phyloP scores from a whole-genome alignment of 2,888 invertebrate genomes.

The Ophion slaviceki region DNA sequence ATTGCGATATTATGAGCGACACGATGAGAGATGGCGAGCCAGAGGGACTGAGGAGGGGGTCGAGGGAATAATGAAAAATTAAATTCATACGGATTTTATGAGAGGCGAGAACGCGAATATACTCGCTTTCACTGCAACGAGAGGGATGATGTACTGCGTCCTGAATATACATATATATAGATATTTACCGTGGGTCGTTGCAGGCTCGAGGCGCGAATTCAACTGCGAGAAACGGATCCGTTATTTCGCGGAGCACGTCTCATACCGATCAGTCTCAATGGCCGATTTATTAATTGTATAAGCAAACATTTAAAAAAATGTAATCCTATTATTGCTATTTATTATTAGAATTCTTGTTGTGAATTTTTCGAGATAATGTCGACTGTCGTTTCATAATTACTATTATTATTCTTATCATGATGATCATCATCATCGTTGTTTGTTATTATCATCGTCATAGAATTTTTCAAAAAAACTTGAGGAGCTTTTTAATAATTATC shows the following conservation, averaged over 20 bases:
- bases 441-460: too few species aligned
- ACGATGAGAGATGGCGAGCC: too few species aligned
- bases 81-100: conserved; percentile 52
- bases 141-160: conserved; percentile 64
- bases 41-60: background rate
- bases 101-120: conserved; percentile 43
- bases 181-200: conserved; percentile 24
- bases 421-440: too few species aligned
- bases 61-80: conserved; percentile 35
- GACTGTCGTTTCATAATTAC: too few species aligned
- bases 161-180: conserved; percentile 46
- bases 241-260: too few species aligned
- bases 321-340: background rate
- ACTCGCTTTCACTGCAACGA: conserved; percentile 66
- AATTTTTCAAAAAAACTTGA: too few species aligned
- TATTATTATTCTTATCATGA: too few species aligned
- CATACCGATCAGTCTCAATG: too few species aligned
- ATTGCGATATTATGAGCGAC: conserved; percentile 17
- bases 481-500: too few species aligned
- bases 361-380: too few species aligned
- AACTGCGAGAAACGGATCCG: conserved; percentile 17
- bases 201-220: conserved; percentile 46
- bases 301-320: background rate
- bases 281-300: background rate
- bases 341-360: too few species aligned